A percentile compares a stretch with the other conserved stretches of the same genome.
These are phyloP conservation scores for Saturnia japonica DNA, from an alignment of 2,888 invertebrate species.

Conservation along the genomic window DNA sequence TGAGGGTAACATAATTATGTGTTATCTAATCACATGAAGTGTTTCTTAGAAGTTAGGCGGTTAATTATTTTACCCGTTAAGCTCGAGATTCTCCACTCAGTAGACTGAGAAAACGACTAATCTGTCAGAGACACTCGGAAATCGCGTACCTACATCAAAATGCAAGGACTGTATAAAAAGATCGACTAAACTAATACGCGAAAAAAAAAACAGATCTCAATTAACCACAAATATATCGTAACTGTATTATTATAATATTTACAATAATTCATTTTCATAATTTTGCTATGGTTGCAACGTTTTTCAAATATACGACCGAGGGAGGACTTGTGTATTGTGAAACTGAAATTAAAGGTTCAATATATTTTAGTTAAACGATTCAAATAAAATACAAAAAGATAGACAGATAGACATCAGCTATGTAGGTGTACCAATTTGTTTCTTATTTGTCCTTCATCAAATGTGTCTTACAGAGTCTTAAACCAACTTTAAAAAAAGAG, in stretches of 20 bases:
- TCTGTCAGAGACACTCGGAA: background rate
- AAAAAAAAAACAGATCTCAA: slow-evolving; percentile 67
- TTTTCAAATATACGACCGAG: slow-evolving; percentile 21
- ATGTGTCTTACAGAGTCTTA: too few species aligned
- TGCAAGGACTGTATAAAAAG: slow-evolving; percentile 36
- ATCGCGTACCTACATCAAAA: slow-evolving; percentile 24
- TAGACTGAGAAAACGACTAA: background rate
- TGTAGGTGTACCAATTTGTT: too few species aligned
- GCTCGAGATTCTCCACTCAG: background rate
- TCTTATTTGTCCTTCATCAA: too few species aligned
- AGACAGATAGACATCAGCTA: too few species aligned
- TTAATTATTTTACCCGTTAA: background rate
- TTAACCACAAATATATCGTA: slow-evolving; percentile 61
- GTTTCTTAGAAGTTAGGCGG: too few species aligned
- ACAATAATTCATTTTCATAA: slow-evolving; percentile 49
- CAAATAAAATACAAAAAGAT: background rate
- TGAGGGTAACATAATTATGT: background rate
- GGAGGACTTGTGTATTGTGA: background rate
- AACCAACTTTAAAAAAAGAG: too few species aligned
- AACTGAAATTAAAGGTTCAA: background rate
- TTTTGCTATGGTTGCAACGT: slow-evolving; percentile 18
- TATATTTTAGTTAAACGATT: background rate
- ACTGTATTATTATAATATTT: slow-evolving; percentile 58
- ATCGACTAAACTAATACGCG: slow-evolving; percentile 50
- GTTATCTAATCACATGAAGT: too few species aligned